Evolutionary conservation across 2,888 invertebrate genomes (phyloP).

Genomic region (Prosopocoilus inquinatus): DNA sequence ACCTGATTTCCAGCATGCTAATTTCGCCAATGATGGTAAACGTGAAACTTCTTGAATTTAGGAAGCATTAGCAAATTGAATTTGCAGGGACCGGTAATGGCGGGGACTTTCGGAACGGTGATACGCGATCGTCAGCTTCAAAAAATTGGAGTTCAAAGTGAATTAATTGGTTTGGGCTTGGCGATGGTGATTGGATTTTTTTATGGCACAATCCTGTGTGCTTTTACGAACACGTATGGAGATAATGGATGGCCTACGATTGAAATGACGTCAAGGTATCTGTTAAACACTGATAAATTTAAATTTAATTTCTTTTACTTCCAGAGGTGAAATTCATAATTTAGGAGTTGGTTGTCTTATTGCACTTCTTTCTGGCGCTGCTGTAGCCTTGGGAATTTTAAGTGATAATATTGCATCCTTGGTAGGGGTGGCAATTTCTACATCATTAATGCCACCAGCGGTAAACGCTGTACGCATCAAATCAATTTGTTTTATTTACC

Average conservation of each 20-base stretch:
- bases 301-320: conserved; percentile 17
- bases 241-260: conserved; percentile 62
- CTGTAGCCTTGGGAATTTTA: conserved; percentile 73
- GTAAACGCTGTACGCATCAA: conserved; percentile 66
- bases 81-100: conserved; percentile 71
- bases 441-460: conserved; percentile 75
- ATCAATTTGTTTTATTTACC: conserved; percentile 3
- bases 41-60: conserved; percentile 3
- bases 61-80: conserved; percentile 22
- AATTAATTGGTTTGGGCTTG: conserved; percentile 64
- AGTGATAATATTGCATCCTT: conserved; percentile 76
- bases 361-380: conserved; percentile 76
- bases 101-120: conserved; percentile 71
- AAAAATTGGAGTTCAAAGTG: conserved; percentile 64
- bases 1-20: conserved; percentile 76
- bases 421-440: conserved; percentile 81
- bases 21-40: conserved; percentile 76
- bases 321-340: conserved; percentile 64
- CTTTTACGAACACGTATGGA: conserved; percentile 57
- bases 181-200: conserved; percentile 67
- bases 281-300: no score
- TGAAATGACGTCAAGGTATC: conserved; percentile 63
- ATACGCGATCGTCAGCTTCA: conserved; percentile 64
- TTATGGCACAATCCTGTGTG: conserved; percentile 62
- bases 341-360: conserved; percentile 69